Evolutionary conservation across 2,888 invertebrate genomes (phyloP), one percentile per base, ranked within the genome.

Genomic region (Mesorhabditis spiculigera): DNA sequence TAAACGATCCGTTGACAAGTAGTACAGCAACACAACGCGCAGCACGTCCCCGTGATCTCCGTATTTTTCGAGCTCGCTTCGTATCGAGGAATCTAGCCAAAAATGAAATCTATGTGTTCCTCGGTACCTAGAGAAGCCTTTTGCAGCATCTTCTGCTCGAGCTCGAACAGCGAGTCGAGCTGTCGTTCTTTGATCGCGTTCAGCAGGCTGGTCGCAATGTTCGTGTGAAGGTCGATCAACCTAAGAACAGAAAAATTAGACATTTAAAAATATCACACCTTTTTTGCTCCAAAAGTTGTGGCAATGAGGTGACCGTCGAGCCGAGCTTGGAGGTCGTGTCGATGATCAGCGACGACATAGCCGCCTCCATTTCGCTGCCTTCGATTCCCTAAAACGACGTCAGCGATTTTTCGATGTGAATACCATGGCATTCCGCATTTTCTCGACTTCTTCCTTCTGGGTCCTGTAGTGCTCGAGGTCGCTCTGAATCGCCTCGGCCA

Each of bases 401-500:
- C 10, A n/a, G 28, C 1, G 28, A 28, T 28, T 28, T 28, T 28
- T 28, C 28, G 1, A 16, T 4, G 65, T 28, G 65, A 74, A 75
- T 75, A 89, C 90, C 95, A 98, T 95, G 0, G 94, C 92, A 65
- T 91, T 91, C 87, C 96, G 98, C 8, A 98, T 88, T 80, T 92
- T 91, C 86, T 95, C 96, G 4, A 99, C 95, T 89, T 98, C 95
- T 69, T 95, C 95, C 87, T 99, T 98, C 45, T 93, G 93, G 68
- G 91, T 89, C 86, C 92, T 91, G 87, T 97, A 97, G 75, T 93
- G 92, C 87, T 99, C 98, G 72, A 99, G 88, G 87, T 96, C 95
- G 87, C 95, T 95, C 86, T 99, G 97, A 77, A 99, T 96, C 5
- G 97, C 94, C 87, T 98, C 98, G 4, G 98, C 98, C 0, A 99